Conservation (phyloP, 2,113 vertebrate genomes). For the Rattus rattus region DNA sequence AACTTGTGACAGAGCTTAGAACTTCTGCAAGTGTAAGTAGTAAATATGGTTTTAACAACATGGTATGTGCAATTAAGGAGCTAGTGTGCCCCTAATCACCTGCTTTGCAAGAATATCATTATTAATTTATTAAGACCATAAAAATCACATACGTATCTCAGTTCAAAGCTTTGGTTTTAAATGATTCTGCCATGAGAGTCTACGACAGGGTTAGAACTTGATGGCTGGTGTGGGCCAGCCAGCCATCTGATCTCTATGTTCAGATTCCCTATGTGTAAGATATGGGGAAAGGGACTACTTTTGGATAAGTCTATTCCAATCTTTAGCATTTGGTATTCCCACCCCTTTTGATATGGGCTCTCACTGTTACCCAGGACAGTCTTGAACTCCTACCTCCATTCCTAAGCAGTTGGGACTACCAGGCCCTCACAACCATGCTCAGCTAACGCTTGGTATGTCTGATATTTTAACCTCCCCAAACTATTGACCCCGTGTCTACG, state of each 20-base stretch:
- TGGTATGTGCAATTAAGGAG: not conserved
- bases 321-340: not conserved
- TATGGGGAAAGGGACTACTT: not conserved
- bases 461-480: not conserved
- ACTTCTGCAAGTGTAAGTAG: not conserved
- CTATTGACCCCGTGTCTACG: not conserved
- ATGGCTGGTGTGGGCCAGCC: not conserved
- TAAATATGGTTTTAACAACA: not conserved
- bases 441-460: not conserved
- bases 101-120: not conserved
- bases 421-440: not conserved
- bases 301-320: not conserved
- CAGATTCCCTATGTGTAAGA: not conserved
- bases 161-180: conserved; percentile 22
- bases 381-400: not conserved
- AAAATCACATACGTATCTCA: not conserved
- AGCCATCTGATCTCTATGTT: not conserved
- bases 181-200: conserved; percentile 9
- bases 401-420: not conserved
- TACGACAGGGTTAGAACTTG: not conserved
- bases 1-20: not conserved
- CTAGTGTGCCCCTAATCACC: not conserved
- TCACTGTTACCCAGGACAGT: not conserved
- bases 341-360: not conserved
- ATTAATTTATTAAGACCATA: not conserved